Conservation (phyloP, 2,888 invertebrate genomes). For the Noctua pronuba region DNA sequence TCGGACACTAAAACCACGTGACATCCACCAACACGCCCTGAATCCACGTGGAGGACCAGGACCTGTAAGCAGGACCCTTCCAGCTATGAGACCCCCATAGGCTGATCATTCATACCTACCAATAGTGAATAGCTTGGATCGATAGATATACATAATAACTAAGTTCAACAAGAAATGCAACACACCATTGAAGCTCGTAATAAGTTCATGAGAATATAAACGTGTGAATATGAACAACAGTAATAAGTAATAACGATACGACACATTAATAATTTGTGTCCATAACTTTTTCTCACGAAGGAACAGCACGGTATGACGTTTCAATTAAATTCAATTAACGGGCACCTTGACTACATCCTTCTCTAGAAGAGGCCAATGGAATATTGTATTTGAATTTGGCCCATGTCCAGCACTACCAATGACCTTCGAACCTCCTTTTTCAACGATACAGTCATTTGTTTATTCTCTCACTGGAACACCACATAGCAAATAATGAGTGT, state of each 20-base stretch:
- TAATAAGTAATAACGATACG: neutral
- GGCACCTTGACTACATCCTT: conserved; percentile 16
- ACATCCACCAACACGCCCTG: neutral
- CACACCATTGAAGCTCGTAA: neutral
- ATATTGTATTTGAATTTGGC: conserved; percentile 17
- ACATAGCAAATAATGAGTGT: too few relatives aligned
- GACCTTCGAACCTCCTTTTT: neutral
- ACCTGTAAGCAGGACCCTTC: neutral
- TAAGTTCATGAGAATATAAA: conserved; percentile 5
- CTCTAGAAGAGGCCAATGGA: conserved; percentile 11
- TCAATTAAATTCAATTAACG: conserved; percentile 16
- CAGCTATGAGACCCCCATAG: neutral
- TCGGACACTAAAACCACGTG: neutral
- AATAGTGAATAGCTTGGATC: neutral
- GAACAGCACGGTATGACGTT: neutral
- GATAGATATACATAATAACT: neutral
- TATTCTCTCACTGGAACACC: neutral
- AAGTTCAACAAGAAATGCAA: neutral
- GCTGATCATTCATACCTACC: neutral
- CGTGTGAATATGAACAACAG: neutral
- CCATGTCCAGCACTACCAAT: neutral
- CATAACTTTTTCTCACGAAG: conserved; percentile 4
- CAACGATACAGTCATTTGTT: neutral
- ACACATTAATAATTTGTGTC: conserved; percentile 7
- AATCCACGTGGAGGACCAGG: neutral